A percentile compares a stretch with the other conserved stretches of the same genome.
These are phyloP conservation scores for Ophraella communa DNA, from an alignment of 2,888 invertebrate genomes.

Conservation along the genomic window DNA sequence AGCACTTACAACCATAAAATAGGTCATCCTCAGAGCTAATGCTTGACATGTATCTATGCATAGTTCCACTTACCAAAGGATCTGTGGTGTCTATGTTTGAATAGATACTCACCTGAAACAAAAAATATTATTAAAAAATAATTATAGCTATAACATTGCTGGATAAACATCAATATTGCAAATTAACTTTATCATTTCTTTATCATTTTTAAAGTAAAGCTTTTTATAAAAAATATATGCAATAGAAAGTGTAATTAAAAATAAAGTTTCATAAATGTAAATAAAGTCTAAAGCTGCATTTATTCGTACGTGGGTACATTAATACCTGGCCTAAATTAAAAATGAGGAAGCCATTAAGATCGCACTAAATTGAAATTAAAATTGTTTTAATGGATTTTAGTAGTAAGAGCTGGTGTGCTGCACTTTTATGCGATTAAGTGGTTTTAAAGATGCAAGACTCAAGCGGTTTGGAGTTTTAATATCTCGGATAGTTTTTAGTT, in stretches of 20 bases:
- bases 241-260: too few relatives aligned
- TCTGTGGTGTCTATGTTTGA: neutral
- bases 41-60: neutral
- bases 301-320: neutral
- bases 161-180: too few relatives aligned
- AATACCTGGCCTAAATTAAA: neutral
- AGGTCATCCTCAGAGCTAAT: too few relatives aligned
- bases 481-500: neutral
- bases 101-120: conserved; percentile 4
- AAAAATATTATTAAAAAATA: neutral
- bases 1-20: too few relatives aligned
- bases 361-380: conserved; percentile 1
- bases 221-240: too few relatives aligned
- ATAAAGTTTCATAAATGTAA: too few relatives aligned
- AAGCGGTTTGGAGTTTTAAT: neutral
- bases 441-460: neutral
- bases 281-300: neutral
- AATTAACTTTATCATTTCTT: too few relatives aligned
- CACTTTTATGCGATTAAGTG: neutral
- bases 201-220: too few relatives aligned
- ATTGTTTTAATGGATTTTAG: conserved; percentile 6
- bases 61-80: neutral
- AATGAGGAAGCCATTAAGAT: neutral
- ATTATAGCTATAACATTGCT: too few relatives aligned
- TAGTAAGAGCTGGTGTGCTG: neutral